Evolutionary conservation across 2,113 vertebrate species (phyloP), one percentile per base, ranked within the genome.

Genomic region (Cinclus cinclus): DNA sequence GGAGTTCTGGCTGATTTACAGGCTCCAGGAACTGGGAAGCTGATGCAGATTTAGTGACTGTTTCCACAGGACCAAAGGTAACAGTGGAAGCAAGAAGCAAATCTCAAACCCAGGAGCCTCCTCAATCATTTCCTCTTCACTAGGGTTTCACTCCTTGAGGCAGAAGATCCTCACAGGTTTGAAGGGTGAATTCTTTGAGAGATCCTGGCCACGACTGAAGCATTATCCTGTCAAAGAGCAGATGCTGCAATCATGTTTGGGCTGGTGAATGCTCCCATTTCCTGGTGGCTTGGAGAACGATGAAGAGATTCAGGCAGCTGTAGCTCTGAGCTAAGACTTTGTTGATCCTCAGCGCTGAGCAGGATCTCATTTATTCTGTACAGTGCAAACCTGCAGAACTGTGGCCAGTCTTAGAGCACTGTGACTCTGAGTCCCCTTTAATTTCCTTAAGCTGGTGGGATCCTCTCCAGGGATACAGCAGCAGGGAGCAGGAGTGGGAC

Each of bases 1-100:
- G 67, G n/a, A 95, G 81, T 92, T 92, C 89, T 96, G 80, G 21
- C 42, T 78, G 83, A 89, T 90, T 93, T 92, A 86, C 42, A 85
- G 59, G 46, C 63, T 88, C 37, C 50, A 77, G 80, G 71, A 92
- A 90, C 44, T 92, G 52, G 52, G 33, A 76, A 63, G 24, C 7
- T 70, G 63, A 21, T 67, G 21, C 35, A 70, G 35, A 59, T 90
- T 89, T 83, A 81, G 64, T 42, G 41, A 46, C 64, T 82, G 28
- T 71, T 65, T 87, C 62, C 55, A 25, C 4, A 53, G 49, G 58
- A 78, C 18, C 62, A 65, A 82, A 69, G 44, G n/a, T 65, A 23
- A 73, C 22, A 44, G 41, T 9, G 37, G 60, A 89, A 37, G 15
- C 77, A 89, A 82, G 37, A 84, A 92, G 49, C 8, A 81, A 79